A percentile compares a stretch with the other conserved stretches of the same genome.
Conservation (phyloP, 2,113 vertebrate genomes). For the Pantherophis guttatus region DNA sequence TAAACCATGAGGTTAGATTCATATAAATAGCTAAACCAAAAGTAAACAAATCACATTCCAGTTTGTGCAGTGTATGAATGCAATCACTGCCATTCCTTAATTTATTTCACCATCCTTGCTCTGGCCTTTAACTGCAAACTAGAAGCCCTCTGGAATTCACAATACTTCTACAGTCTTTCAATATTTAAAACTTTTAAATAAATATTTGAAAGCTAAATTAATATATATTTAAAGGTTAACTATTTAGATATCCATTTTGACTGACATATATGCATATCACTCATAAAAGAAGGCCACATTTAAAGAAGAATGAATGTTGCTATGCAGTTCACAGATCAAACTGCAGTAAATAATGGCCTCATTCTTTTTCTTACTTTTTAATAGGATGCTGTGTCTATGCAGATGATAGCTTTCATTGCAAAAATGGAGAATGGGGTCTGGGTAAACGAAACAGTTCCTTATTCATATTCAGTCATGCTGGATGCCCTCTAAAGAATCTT, state of each 20-base stretch:
- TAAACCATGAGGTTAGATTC: neutral
- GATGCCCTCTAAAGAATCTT: slow-evolving; percentile 57
- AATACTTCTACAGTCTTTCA: neutral
- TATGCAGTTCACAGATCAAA: slow-evolving; percentile 37
- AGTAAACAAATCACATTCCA: neutral
- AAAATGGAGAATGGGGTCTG: neutral
- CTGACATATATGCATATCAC: slow-evolving; percentile 15
- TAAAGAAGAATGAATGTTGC: slow-evolving; percentile 28
- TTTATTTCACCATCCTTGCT: neutral
- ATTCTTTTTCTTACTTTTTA: slow-evolving; percentile 60
- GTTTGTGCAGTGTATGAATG: neutral
- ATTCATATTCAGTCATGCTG: slow-evolving; percentile 47
- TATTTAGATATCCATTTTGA: slow-evolving; percentile 2
- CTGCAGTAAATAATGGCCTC: slow-evolving; percentile 40
- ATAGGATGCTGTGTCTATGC: slow-evolving; percentile 42
- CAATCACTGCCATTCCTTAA: neutral
- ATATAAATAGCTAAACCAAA: neutral
- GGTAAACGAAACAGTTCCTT: slow-evolving; percentile 45
- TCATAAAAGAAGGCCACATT: slow-evolving; percentile 28
- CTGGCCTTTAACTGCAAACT: neutral
- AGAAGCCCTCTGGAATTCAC: neutral
- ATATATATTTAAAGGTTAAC: neutral
- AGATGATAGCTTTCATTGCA: slow-evolving; percentile 45
- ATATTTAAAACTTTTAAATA: neutral
- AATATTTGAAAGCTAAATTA: neutral